Evolutionary conservation across 2,113 vertebrate species (phyloP).

Genomic region (Taxidea taxus): DNA sequence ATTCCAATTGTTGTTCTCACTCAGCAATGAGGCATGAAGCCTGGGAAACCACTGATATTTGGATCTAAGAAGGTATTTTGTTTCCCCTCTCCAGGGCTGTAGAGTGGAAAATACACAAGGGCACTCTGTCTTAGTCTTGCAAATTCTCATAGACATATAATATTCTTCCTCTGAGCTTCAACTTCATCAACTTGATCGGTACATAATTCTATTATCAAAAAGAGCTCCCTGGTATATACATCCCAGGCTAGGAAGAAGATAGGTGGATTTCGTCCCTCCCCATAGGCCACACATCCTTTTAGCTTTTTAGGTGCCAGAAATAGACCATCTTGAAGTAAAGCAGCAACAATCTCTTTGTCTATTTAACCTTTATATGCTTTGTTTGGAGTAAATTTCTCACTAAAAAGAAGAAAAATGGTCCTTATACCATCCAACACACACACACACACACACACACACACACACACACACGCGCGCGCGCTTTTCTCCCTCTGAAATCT

Average conservation of each 20-base stretch:
- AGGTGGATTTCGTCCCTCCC: neutral
- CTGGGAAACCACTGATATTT: constrained; percentile 73
- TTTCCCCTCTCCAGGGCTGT: constrained; percentile 65
- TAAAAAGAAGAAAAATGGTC: constrained; percentile 5
- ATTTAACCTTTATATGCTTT: neutral
- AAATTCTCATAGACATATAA: constrained; percentile 9
- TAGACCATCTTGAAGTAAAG: neutral
- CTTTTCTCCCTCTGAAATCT: neutral
- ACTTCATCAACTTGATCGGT: constrained; percentile 25
- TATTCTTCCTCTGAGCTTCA: neutral
- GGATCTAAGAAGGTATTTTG: constrained; percentile 72
- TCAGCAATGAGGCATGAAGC: constrained; percentile 79
- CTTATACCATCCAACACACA: neutral
- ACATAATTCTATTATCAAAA: constrained; percentile 46
- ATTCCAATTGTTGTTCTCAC: constrained; percentile 79
- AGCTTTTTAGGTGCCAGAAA: neutral
- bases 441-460: neutral
- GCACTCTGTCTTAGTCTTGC: constrained; percentile 48
- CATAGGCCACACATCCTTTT: neutral
- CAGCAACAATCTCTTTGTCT: neutral
- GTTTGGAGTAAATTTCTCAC: neutral
- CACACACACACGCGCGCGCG: neutral
- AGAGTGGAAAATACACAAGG: constrained; percentile 36
- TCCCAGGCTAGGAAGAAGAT: neutral
- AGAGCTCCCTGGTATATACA: neutral